A percentile compares a stretch with the other conserved stretches of the same genome.
These are phyloP conservation scores for Sinella curviseta DNA, from an alignment of 1,140 invertebrate genomes.

Conservation along the genomic window DNA sequence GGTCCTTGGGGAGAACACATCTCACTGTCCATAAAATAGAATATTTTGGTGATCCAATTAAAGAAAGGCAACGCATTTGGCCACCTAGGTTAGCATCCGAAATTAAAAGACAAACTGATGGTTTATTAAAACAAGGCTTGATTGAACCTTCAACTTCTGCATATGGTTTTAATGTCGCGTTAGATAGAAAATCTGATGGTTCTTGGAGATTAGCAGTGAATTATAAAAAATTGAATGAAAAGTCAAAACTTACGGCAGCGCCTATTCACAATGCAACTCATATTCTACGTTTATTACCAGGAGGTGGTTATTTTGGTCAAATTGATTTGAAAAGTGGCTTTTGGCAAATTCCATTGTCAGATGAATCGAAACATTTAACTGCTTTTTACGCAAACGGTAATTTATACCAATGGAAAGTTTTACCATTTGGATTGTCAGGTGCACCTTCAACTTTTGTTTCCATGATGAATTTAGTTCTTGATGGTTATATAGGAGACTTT, in stretches of 20 bases:
- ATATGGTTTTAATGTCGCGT: background rate
- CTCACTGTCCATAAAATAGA: background rate
- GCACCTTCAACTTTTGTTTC: constrained; percentile 51
- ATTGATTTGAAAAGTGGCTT: constrained; percentile 5
- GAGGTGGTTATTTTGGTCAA: background rate
- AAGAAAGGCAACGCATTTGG: background rate
- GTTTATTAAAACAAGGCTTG: background rate
- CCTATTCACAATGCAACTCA: background rate
- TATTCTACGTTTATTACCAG: background rate
- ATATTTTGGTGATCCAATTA: background rate
- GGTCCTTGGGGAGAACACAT: background rate
- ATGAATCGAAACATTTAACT: background rate
- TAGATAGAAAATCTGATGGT: constrained; percentile 17
- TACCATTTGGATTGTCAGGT: background rate
- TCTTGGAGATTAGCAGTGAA: background rate
- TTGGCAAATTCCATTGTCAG: constrained; percentile 1
- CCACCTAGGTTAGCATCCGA: background rate
- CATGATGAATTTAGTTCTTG: constrained; percentile 52
- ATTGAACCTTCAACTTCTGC: background rate
- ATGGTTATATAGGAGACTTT: constrained; percentile 35
- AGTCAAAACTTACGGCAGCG: background rate
- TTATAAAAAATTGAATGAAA: constrained; percentile 20
- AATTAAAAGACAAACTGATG: background rate
- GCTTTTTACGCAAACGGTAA: constrained; percentile 24
- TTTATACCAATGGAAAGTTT: background rate